Percentiles rank a stretch among this genome's conserved stretches.
Conservation (phyloP, 2,113 vertebrate species). For the Cygnus atratus region DNA sequence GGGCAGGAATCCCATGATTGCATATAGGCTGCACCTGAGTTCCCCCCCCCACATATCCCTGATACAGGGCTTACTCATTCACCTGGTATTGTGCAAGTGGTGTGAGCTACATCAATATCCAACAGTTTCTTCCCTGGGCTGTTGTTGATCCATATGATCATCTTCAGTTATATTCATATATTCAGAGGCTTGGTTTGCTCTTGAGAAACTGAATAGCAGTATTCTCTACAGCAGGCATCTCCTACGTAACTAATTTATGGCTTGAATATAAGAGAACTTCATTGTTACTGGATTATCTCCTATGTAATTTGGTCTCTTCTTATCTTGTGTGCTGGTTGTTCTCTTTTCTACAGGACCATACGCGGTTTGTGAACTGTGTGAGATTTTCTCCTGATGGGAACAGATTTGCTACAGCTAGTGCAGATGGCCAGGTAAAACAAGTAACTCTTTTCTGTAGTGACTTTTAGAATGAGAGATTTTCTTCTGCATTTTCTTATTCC, state of each 20-base stretch:
- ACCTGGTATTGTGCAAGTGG: neutral
- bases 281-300: neutral
- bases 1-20: neutral
- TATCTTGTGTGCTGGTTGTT: neutral
- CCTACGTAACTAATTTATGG: neutral
- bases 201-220: neutral
- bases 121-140: neutral
- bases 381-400: constrained; percentile 92
- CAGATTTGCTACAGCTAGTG: constrained; percentile 86
- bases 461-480: neutral
- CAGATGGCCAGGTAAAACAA: constrained; percentile 88
- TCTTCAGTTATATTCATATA: neutral
- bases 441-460: neutral
- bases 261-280: neutral
- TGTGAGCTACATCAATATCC: neutral
- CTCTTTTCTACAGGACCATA: constrained; percentile 81
- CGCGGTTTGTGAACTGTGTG: constrained; percentile 92
- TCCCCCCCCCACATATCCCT: neutral
- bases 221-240: neutral
- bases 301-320: neutral
- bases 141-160: neutral
- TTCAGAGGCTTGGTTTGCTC: neutral
- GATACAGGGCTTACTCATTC: neutral
- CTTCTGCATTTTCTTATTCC: neutral
- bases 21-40: neutral